Base-by-base conservation (phyloP, 2,888 invertebrate species). In the Itoplectis maculator region DNA sequence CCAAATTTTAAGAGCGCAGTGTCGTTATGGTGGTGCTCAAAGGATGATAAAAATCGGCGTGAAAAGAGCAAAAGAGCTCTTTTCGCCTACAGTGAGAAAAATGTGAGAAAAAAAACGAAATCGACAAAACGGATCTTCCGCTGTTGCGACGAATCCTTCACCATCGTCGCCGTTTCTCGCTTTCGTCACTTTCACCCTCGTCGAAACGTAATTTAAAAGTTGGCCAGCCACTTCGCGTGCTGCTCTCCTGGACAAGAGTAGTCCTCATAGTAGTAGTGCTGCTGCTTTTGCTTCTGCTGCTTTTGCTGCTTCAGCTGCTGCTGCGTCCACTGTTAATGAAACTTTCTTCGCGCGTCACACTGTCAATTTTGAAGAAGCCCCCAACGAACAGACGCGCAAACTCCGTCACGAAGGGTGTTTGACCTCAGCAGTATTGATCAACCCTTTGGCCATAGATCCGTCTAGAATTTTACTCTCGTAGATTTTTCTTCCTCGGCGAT, bases 191-290 rank as follows among this genome's bases (percentile, higher is more conserved):
- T 88, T 90, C 73, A 47, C 47, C 47, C 69, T 87, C 88, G 87
- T 86, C 89, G 86, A 88, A 91, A 92, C 88, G 91, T 90, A 91
- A 92, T 92, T 91, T 92, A 90, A 91, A 92, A 92, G 90, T 92
- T 92, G 88, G 89, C 90, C 88, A 88, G 87, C 87, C 87, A 81
- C 78, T 76, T 75, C 83, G 51, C 56, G 51, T 59, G 47, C 54
- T 51, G 59, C 66, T 56, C 59, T 79, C 72, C 82, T 84, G 85
- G 87, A 88, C 89, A 88, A 51, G 73, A 73, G 61, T 29, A 37
- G 61, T 47, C 61, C 42, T 61, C 45, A n/a, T 18, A 51, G 37
- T 29, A 5, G 3, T 29, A 5, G 29, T 29, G 29, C 29, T 49
- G 35, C 29, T 65, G 63, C 5, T 23, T 90, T 91, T 29, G 29